A percentile compares a stretch with the other conserved stretches of the same genome.
Evolutionary conservation across 2,113 vertebrate species (phyloP).

Genomic region (Pristiophorus japonicus): DNA sequence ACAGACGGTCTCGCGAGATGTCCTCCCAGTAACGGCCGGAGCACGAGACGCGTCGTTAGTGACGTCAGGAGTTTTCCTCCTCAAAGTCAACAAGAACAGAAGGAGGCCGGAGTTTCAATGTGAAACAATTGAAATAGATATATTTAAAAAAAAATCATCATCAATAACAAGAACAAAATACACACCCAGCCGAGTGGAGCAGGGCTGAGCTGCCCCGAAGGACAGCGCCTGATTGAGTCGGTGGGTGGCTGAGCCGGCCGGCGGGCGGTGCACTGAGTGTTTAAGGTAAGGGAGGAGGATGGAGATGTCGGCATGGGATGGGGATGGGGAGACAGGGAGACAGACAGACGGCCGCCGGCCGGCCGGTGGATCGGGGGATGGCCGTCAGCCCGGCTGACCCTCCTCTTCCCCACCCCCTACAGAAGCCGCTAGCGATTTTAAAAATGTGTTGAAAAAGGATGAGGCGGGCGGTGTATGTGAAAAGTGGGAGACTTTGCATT

Average conservation of each 20-base stretch:
- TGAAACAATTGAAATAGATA: slow-evolving; percentile 24
- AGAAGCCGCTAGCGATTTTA: too few relatives aligned
- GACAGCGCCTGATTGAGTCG: background rate
- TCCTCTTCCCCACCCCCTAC: background rate
- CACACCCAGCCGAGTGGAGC: background rate
- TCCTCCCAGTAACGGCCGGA: slow-evolving; percentile 35
- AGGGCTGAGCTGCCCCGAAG: background rate
- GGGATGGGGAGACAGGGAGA: background rate
- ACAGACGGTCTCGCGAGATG: too few relatives aligned
- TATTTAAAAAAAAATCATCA: background rate
- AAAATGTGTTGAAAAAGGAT: too few relatives aligned
- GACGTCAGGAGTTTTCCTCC: slow-evolving; percentile 67
- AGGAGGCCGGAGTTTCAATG: slow-evolving; percentile 48
- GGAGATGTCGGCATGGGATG: background rate
- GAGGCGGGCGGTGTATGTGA: background rate
- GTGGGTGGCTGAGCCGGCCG: background rate
- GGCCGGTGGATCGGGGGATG: background rate
- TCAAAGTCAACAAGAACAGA: slow-evolving; percentile 68
- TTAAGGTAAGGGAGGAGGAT: slow-evolving; percentile 25
- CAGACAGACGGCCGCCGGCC: background rate
- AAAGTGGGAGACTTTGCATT: slow-evolving; percentile 26
- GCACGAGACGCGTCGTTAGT: slow-evolving; percentile 48
- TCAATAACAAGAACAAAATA: background rate
- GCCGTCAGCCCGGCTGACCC: background rate
- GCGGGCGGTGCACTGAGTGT: background rate